Evolutionary conservation across 2,797 vertebrate genomes (phyloP), one percentile per base, ranked within the genome.

Genomic region (Paratrypauchen microcephalus): DNA sequence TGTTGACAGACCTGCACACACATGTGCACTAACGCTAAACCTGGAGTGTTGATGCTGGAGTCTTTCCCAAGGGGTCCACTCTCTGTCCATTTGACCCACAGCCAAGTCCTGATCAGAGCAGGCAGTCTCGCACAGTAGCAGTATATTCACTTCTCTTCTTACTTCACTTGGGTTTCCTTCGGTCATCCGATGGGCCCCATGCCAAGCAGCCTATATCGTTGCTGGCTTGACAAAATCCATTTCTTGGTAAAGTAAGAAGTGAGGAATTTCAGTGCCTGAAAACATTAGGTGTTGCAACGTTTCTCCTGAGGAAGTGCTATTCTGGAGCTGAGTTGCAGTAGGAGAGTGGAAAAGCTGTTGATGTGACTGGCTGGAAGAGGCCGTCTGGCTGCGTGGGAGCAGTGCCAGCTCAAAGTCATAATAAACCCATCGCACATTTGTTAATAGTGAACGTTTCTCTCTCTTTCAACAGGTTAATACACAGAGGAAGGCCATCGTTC

Each of bases 401-500:
- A 0, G 39, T 56, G 83, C 82, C 85, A 85, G 77, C 69, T 55
- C 62, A 47, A 80, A 83, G 80, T 83, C 74, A 77, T 75, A 74
- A 83, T 76, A 79, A 80, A 77, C 72, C 63, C 71, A 76, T 67
- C 65, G 72, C 81, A 76, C 69, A 56, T 80, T 78, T 75, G 68
- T 76, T 84, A 73, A 82, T 76, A 65, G 67, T 65, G 73, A 66
- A 62, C 13, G 48, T 64, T 67, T 71, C 60, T 68, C 52, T 73
- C 18, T 67, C 64, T 79, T 41, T 74, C 57, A 68, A 73, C 86
- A 95, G 94, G 93, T 94, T 80, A 94, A 94, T 66, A 91, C 91
- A 62, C 94, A 95, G 87, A 91, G 93, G 76, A 93, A 94, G 80
- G 92, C 93, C 75, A 93, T 94, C 59, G 90, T 95, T 69, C 93